Base-by-base conservation (phyloP, 2,888 invertebrate species). In the Miltochrista miniata region DNA sequence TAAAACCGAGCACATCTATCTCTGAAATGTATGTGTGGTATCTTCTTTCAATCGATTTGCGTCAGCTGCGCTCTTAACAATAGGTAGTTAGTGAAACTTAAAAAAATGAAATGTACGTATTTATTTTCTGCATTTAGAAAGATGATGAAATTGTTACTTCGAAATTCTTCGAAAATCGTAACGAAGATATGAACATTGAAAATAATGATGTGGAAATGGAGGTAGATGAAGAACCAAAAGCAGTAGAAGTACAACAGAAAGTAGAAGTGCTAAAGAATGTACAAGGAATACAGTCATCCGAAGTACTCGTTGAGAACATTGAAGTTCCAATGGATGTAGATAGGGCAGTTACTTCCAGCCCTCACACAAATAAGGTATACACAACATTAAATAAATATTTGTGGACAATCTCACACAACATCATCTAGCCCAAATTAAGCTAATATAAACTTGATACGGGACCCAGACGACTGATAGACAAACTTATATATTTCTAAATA, bases 111-210 rank as follows among this genome's bases (percentile, higher is more conserved):
- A 1, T 9, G 1, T 33, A 18, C 13, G 10, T 14, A n/a, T 12
- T 1, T 18, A 13, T 12, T 34, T 2, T 29, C 33, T 14, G 9
- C 15, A 76, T 75, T 10, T 69, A 86, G 82, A 76, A 54, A 45
- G 64, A 51, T 40, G 72, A 79, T 51, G 72, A 63, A 44, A 51
- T 72, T 31, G 60, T 83, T 11, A 81, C 75, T 51, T 89, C 90
- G 0, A 85, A 85, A 57, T 89, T 85, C 63, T 90, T 89, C 53
- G 59, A 73, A 55, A 37, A 47, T 50, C 60, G 51, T 15, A 53
- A 59, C 37, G 40, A 54, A 38, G 54, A 61, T 43, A 54, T 40
- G 36, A 56, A 46, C 12, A 43, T 45, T 46, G 30, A 51, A 59
- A 53, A 30, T 45, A 46, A 7, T 7, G 31, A 10, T 31, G 8